Conservation (phyloP, 1,140 invertebrate genomes). For the Pseudomyrmex concolor region DNA sequence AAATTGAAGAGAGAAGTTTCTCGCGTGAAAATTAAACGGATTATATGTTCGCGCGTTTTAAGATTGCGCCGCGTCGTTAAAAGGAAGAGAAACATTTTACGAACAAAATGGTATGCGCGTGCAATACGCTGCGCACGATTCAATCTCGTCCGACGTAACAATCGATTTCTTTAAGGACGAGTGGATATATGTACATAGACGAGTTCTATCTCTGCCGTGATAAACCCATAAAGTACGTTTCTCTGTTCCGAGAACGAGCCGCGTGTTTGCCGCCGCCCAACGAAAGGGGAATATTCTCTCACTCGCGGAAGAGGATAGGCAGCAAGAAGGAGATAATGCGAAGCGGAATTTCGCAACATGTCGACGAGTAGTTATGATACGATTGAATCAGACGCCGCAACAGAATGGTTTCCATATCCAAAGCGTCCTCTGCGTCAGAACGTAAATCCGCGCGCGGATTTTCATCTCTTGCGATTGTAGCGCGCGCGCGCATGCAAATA, state of each 20-base stretch:
- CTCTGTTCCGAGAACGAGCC: slow-evolving; percentile 17
- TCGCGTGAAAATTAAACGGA: neutral
- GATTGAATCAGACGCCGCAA: slow-evolving; percentile 53
- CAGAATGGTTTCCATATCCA: slow-evolving; percentile 19
- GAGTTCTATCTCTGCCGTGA: slow-evolving; percentile 4
- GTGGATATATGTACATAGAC: slow-evolving; percentile 51
- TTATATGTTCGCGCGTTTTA: neutral
- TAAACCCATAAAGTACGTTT: slow-evolving; percentile 47
- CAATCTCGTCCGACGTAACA: slow-evolving; percentile 19
- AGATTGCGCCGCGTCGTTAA: neutral
- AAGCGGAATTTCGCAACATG: slow-evolving; percentile 12
- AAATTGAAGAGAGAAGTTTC: neutral
- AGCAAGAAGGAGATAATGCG: slow-evolving; percentile 15
- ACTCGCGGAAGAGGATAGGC: neutral
- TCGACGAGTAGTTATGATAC: slow-evolving; percentile 53
- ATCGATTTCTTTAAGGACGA: slow-evolving; percentile 51
- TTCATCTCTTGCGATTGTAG: slow-evolving; percentile 39
- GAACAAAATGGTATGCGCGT: neutral
- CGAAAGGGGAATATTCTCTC: slow-evolving; percentile 26
- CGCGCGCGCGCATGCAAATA: slow-evolving; percentile 45
- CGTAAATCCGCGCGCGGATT: slow-evolving; percentile 46
- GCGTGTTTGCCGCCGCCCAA: neutral
- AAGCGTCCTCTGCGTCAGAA: slow-evolving; percentile 11
- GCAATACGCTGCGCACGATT: slow-evolving; percentile 8
- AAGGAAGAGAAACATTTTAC: neutral